Evolutionary conservation across 2,888 invertebrate species (phyloP), one percentile per base, ranked within the genome.

Genomic region (Chloromyia formosa): DNA sequence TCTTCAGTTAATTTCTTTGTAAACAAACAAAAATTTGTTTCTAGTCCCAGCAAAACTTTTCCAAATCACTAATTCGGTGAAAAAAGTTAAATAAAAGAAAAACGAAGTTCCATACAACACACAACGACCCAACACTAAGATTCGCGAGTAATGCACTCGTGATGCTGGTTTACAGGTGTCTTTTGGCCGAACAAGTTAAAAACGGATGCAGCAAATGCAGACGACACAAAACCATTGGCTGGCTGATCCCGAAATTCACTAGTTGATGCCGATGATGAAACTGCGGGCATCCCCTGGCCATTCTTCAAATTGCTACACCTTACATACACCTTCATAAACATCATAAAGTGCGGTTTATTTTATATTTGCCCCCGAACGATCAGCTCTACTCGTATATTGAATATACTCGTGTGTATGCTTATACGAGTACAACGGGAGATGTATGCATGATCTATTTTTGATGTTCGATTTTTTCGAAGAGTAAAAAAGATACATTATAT

Each of bases 91-190:
- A n/a, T n/a, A n/a, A n/a, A n/a, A n/a, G n/a, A n/a, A n/a, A n/a
- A n/a, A n/a, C n/a, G n/a, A n/a, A n/a, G n/a, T n/a, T n/a, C n/a
- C n/a, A 35, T 66, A 66, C 66, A 66, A 45, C 66, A 66, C 66
- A 66, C 7, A 12, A 66, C 45, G 45, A 35, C 2, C 7, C 27
- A 35, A 7, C 27, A 35, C 27, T 4, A 35, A 12, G 45, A 66
- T 22, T 14, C 10, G 12, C 49, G 22, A 42, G 45, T 22, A 5
- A 45, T 49, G 49, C 66, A 66, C 66, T 66, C 18, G 27, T 10
- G 16, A 45, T n/a, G 1, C n/a, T 14, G 45, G 49, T 69, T 56
- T 56, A 71, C 71, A 71, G 71, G 71, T 71, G 71, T 71, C 40
- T 71, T 69, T 56, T 56, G 71, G 23, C 53, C 68, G 68, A 53